Evolutionary conservation across 2,888 invertebrate genomes (phyloP).

Genomic region (Ormia ochracea): DNA sequence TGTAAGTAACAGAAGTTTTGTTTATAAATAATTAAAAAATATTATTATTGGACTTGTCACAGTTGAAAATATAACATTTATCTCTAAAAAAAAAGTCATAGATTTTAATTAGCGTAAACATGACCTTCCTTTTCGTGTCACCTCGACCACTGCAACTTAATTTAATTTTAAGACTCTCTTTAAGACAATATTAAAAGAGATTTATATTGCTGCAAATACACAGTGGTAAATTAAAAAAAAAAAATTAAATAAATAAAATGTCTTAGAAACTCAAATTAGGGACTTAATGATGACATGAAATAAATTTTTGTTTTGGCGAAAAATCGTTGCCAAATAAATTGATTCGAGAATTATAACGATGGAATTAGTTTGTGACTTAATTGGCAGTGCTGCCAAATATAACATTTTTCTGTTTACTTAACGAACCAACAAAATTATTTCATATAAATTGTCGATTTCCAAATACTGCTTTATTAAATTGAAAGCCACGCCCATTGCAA

Average conservation of each 20-base stretch:
- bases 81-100: conserved; percentile 4
- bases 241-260: neutral
- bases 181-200: neutral
- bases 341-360: too few relatives aligned
- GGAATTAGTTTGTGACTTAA: too few relatives aligned
- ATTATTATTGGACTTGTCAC: neutral
- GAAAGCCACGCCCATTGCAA: too few relatives aligned
- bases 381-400: too few relatives aligned
- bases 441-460: too few relatives aligned
- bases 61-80: neutral
- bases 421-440: too few relatives aligned
- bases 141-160: neutral
- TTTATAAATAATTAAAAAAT: neutral
- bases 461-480: too few relatives aligned
- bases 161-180: neutral
- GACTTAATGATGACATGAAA: too few relatives aligned
- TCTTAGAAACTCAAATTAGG: too few relatives aligned
- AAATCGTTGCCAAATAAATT: too few relatives aligned
- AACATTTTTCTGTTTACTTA: too few relatives aligned
- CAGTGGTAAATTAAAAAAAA: neutral
- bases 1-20: neutral
- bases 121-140: conserved; percentile 18
- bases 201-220: neutral
- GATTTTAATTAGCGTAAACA: conserved; percentile 38
- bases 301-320: too few relatives aligned